Evolutionary conservation across 2,888 invertebrate genomes (phyloP).

Genomic region (Lissocephala sabroskyi): DNA sequence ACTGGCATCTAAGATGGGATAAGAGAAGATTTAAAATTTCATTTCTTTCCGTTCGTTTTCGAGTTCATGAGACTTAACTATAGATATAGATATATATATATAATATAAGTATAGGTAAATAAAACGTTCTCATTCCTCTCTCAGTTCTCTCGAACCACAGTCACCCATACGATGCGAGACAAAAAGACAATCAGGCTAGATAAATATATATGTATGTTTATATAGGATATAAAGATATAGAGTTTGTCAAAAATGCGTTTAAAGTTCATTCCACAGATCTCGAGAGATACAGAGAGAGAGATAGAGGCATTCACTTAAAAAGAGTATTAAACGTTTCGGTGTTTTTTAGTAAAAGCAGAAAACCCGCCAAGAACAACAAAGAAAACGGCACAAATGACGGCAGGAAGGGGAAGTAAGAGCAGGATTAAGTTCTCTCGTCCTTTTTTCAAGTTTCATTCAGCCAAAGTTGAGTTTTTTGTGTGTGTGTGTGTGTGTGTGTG

Average conservation of each 20-base stretch:
- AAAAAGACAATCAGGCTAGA: slow-evolving; percentile 29
- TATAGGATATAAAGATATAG: slow-evolving; percentile 14
- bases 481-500: slow-evolving; percentile 22
- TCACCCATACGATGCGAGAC: too few species aligned
- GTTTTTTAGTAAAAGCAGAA: background rate
- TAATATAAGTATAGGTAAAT: too few species aligned
- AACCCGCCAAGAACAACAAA: slow-evolving; percentile 1
- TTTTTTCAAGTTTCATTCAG: slow-evolving; percentile 25
- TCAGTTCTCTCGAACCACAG: too few species aligned
- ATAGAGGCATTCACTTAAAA: slow-evolving; percentile 25
- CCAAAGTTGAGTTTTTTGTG: slow-evolving; percentile 57
- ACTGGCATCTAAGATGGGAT: slow-evolving; percentile 69
- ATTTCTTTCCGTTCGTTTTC: too few species aligned
- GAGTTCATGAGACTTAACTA: too few species aligned
- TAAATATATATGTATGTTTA: slow-evolving; percentile 13
- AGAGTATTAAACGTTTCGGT: slow-evolving; percentile 3
- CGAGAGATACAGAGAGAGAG: background rate
- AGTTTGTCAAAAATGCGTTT: too few species aligned
- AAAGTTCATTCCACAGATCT: slow-evolving; percentile 33
- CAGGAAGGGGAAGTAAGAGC: slow-evolving; percentile 7
- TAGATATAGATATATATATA: too few species aligned
- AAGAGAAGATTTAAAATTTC: slow-evolving; percentile 43
- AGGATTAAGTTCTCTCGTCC: background rate
- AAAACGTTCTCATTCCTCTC: too few species aligned
- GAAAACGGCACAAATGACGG: slow-evolving; percentile 10